A percentile compares a stretch with the other conserved stretches of the same genome.
Evolutionary conservation across 2,888 invertebrate species (phyloP).

Genomic region (Hydropsyche betteni): DNA sequence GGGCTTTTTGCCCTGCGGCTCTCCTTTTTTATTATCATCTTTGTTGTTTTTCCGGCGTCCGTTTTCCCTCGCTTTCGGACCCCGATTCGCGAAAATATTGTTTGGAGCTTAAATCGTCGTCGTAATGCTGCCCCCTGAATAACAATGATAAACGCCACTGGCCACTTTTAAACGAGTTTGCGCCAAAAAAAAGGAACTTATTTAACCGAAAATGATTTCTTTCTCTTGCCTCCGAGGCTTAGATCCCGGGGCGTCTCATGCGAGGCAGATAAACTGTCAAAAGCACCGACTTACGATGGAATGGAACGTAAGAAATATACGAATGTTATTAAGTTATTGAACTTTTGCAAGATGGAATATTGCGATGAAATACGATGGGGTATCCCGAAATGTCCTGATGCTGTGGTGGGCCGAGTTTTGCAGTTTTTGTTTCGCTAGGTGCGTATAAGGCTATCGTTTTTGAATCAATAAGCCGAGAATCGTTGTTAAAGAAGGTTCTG

Average conservation of each 20-base stretch:
- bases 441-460: no score
- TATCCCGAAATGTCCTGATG: no score
- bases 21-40: conserved; percentile 50
- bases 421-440: no score
- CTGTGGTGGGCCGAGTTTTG: no score
- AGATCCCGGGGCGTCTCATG: background rate
- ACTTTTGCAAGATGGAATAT: background rate
- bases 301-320: no score
- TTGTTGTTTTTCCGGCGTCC: conserved; percentile 47
- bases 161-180: conserved; percentile 44
- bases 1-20: conserved; percentile 48
- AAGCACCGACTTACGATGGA: background rate
- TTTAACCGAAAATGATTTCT: conserved; percentile 40
- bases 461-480: no score
- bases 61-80: background rate
- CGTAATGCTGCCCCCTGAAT: conserved; percentile 46
- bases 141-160: conserved; percentile 49
- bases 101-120: conserved; percentile 47
- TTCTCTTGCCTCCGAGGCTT: background rate
- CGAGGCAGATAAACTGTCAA: conserved; percentile 6
- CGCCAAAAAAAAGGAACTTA: conserved; percentile 33
- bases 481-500: no score
- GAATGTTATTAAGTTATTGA: background rate
- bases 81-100: conserved; percentile 42
- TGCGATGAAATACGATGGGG: background rate